Evolutionary conservation across 2,888 invertebrate genomes (phyloP).

Genomic region (Halictus quadricinctus): DNA sequence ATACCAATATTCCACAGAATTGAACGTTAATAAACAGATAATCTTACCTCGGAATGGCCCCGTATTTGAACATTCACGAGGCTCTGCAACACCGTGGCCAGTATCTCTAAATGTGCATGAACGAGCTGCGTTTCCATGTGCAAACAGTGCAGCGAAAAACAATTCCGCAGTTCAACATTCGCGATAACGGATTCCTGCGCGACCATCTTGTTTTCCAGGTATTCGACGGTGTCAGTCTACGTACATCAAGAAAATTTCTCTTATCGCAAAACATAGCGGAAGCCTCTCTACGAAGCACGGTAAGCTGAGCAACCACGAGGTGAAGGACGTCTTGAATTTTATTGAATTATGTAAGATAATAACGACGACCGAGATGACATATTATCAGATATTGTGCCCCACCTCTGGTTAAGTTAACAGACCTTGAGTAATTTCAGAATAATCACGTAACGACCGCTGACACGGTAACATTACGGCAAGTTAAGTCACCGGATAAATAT

Average conservation of each 20-base stretch:
- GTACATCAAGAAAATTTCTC: conserved; percentile 39
- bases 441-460: conserved; percentile 51
- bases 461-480: conserved; percentile 28
- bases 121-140: conserved; percentile 86
- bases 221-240: conserved; percentile 85
- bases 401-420: conserved; percentile 32
- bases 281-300: background rate
- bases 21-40: background rate
- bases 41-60: conserved; percentile 84
- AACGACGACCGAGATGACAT: conserved; percentile 34
- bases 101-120: conserved; percentile 85
- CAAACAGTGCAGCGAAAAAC: conserved; percentile 86
- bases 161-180: conserved; percentile 85
- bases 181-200: conserved; percentile 86
- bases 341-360: conserved; percentile 49
- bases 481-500: conserved; percentile 49
- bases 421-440: conserved; percentile 53
- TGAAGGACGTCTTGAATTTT: conserved; percentile 20
- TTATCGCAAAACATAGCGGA: background rate
- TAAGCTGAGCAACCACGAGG: background rate
- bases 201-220: conserved; percentile 85
- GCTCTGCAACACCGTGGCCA: conserved; percentile 85
- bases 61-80: conserved; percentile 84
- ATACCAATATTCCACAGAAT: background rate
- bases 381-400: conserved; percentile 39